Conservation (phyloP, 2,888 invertebrate genomes). For the Himalopsyche japonica region DNA sequence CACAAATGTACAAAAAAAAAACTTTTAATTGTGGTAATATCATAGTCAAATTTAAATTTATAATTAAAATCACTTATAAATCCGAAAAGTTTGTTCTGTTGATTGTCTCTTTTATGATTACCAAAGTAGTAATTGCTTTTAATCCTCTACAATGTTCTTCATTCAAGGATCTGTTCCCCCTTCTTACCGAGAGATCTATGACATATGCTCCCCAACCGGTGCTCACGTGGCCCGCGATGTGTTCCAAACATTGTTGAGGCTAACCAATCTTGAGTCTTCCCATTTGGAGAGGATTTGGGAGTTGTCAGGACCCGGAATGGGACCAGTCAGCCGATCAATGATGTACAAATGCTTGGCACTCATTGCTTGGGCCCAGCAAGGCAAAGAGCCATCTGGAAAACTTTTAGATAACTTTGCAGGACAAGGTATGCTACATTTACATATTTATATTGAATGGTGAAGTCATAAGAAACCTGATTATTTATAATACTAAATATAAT, state of each 20-base stretch:
- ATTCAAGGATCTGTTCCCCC: constrained; percentile 58
- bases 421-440: constrained; percentile 45
- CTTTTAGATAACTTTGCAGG: constrained; percentile 57
- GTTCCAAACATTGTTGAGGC: constrained; percentile 57
- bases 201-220: constrained; percentile 58
- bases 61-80: too few relatives aligned
- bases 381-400: constrained; percentile 59
- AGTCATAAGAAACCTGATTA: too few relatives aligned
- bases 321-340: constrained; percentile 55
- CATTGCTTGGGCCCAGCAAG: constrained; percentile 62
- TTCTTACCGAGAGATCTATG: constrained; percentile 60
- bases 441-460: background rate
- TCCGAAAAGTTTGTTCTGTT: too few relatives aligned
- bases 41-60: too few relatives aligned
- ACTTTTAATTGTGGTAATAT: too few relatives aligned
- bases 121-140: background rate
- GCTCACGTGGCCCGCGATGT: constrained; percentile 59
- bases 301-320: constrained; percentile 55
- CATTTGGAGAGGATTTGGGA: constrained; percentile 61
- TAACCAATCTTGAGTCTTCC: constrained; percentile 55
- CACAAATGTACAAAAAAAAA: too few relatives aligned
- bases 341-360: constrained; percentile 62
- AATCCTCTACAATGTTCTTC: background rate
- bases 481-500: too few relatives aligned
- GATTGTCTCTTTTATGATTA: too few relatives aligned